Percentiles rank a stretch among this genome's conserved stretches.
These are phyloP conservation scores for Anagrus nilaparvatae DNA, from an alignment of 1,140 invertebrate genomes.

Conservation along the genomic window DNA sequence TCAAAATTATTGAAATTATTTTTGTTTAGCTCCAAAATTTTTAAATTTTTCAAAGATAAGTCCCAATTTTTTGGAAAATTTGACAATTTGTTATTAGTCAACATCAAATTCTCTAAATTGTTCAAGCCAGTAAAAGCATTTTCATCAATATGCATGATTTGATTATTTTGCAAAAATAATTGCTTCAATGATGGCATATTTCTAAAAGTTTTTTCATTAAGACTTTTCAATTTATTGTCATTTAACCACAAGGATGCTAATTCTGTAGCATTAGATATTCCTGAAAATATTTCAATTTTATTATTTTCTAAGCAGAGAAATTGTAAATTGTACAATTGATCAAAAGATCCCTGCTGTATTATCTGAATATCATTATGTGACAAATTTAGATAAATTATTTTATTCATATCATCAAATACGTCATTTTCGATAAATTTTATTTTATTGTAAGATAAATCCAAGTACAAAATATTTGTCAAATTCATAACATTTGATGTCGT, in stretches of 20 bases:
- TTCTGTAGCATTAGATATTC: not conserved
- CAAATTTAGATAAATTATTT: conserved; percentile 9
- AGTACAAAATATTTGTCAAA: not conserved
- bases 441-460: conserved; percentile 1
- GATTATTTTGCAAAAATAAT: conserved; percentile 5
- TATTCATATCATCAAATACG: conserved; percentile 3
- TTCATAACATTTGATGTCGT: not conserved
- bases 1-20: conserved; percentile 1
- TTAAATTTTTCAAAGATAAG: not conserved
- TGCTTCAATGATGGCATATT: not conserved
- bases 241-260: not conserved
- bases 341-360: conserved; percentile 5
- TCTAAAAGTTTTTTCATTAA: not conserved
- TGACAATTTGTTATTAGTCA: conserved; percentile 4
- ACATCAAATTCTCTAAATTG: conserved; percentile 3
- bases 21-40: not conserved
- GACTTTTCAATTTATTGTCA: not conserved
- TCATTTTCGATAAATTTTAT: conserved; percentile 9
- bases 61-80: conserved; percentile 5
- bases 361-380: conserved; percentile 11
- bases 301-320: conserved; percentile 1
- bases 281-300: not conserved
- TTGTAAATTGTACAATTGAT: not conserved
- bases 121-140: not conserved
- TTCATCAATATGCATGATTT: not conserved